Evolutionary conservation across 2,113 vertebrate genomes (phyloP), one percentile per base, ranked within the genome.

Genomic region (human): DNA sequence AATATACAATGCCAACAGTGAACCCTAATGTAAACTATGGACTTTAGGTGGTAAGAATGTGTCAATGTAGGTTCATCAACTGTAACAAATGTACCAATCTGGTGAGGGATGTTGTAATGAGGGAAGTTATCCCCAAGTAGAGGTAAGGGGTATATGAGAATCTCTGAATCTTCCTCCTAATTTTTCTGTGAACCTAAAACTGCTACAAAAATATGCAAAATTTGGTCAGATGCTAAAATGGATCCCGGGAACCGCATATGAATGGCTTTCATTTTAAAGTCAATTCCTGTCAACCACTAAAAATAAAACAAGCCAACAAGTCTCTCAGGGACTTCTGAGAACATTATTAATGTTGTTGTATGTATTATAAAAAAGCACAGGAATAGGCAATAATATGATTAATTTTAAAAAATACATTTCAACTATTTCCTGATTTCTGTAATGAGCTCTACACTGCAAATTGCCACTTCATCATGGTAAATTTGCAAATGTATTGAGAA

Each of bases 381-480:
- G 57, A 93, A 94, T 8, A 92, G 43, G 78, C 59, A 91, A 95
- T 87, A 96, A 79, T 55, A 93, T 64, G 70, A 90, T 93, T 52
- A 83, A 95, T 90, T 97, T 86, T 76, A 90, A 94, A 85, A 97
- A 94, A 85, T 72, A 97, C 1, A 55, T 93, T 94, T 97, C 66
- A 93, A 89, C 61, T 89, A 70, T 79, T 92, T 76, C 86, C 57
- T 97, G 90, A 97, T 97, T 96, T 97, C 81, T 95, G 43, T 83
- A 97, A 97, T 97, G 94, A 97, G 35, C 45, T 94, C 90, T 91
- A 83, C 79, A 89, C 43, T 95, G 61, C 85, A 96, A 97, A 96
- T 83, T 96, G 76, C 82, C 32, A 96, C 88, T 96, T 94, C 88
- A 96, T 84, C 88, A 87, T 10, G n/a, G 73, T 59, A 97, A 97